Evolutionary conservation across 2,113 vertebrate genomes (phyloP).

Genomic region (Phaethon lepturus): DNA sequence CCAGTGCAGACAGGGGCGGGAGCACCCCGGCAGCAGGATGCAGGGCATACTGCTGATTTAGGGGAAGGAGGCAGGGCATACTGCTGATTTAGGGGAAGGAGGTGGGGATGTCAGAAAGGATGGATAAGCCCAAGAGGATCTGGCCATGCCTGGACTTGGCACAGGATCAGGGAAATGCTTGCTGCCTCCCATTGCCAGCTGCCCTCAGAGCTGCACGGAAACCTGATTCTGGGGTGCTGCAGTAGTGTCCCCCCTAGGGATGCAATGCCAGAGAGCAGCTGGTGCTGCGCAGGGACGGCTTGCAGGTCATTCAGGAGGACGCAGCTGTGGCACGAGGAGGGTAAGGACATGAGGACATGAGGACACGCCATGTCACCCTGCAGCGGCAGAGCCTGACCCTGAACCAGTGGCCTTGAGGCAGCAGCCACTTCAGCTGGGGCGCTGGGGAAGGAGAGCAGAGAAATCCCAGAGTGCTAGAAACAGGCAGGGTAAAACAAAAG

Average conservation of each 20-base stretch:
- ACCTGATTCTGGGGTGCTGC: not conserved
- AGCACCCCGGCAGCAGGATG: not conserved
- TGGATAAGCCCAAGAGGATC: not conserved
- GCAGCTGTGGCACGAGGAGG: not conserved
- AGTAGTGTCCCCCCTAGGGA: not conserved
- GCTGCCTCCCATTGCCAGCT: not conserved
- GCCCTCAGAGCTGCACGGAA: not conserved
- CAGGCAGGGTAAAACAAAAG: not conserved
- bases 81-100: not conserved
- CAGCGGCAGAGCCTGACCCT: not conserved
- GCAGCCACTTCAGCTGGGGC: not conserved
- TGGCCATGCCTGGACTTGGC: not conserved
- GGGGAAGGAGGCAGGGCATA: not conserved
- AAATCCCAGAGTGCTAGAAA: not conserved
- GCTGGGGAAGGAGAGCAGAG: not conserved
- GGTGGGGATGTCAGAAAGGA: not conserved
- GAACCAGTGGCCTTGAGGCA: not conserved
- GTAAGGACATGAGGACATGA: not conserved
- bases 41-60: not conserved
- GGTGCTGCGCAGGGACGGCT: not conserved
- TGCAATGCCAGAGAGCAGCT: rapidly evolving
- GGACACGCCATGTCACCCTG: rapidly evolving
- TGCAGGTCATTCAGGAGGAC: not conserved
- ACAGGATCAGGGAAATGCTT: not conserved
- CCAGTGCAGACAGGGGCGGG: not conserved